These are phyloP conservation scores for Syngnathus rostellatus DNA, from an alignment of 2,797 vertebrate genomes.

Conservation along the genomic window DNA sequence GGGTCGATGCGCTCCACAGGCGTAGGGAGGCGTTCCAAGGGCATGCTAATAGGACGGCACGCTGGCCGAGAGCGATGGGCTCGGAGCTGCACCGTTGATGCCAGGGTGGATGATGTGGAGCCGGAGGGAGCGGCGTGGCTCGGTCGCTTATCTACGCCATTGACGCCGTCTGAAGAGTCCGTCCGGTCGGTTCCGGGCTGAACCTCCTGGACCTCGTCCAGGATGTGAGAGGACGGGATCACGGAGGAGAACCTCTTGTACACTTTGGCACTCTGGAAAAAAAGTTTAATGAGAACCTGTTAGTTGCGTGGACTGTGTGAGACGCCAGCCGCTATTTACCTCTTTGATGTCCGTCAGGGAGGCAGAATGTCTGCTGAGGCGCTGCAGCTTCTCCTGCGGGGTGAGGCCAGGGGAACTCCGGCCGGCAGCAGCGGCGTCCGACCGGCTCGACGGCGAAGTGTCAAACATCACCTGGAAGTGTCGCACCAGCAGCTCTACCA, in stretches of 20 bases:
- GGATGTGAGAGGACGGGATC: conserved; percentile 61
- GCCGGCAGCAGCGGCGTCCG: conserved; percentile 38
- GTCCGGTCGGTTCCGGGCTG: conserved; percentile 53
- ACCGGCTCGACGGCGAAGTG: conserved; percentile 37
- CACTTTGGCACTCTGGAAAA: conserved; percentile 66
- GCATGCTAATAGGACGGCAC: conserved; percentile 85
- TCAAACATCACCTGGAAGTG: conserved; percentile 84
- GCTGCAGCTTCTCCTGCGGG: conserved; percentile 72
- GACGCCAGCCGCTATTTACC: conserved; percentile 60
- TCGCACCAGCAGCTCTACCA: conserved; percentile 87
- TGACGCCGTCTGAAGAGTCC: conserved; percentile 53
- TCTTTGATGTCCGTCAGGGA: conserved; percentile 81
- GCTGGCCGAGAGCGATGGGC: conserved; percentile 61
- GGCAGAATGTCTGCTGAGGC: conserved; percentile 73
- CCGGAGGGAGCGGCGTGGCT: conserved; percentile 60
- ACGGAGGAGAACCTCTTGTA: conserved; percentile 76
- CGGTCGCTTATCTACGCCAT: conserved; percentile 49
- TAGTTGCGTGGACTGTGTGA: no score
- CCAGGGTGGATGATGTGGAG: conserved; percentile 16
- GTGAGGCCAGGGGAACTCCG: conserved; percentile 60
- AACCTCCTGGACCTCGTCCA: conserved; percentile 69
- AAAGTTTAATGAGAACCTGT: not conserved
- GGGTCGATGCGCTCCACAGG: conserved; percentile 46
- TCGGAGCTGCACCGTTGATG: conserved; percentile 73
- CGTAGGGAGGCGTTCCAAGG: conserved; percentile 74